These are phyloP conservation scores for Trematocara nigrifrons DNA, from an alignment of 2,113 vertebrate species.

Conservation along the genomic window DNA sequence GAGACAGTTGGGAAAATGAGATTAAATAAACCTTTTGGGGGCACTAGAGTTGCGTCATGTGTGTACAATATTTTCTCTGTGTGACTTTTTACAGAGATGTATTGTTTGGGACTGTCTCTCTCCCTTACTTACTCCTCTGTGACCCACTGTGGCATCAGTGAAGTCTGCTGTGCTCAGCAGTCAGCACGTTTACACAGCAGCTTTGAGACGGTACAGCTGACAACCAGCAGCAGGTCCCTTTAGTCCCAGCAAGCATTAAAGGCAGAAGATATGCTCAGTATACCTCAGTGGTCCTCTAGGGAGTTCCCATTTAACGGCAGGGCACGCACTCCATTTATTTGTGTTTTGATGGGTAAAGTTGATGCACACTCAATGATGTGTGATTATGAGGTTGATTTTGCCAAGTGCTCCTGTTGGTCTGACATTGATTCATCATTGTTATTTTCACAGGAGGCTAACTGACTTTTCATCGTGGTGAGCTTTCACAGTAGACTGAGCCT, in stretches of 20 bases:
- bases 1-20: not conserved
- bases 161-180: slow-evolving; percentile 57
- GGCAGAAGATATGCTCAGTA: slow-evolving; percentile 39
- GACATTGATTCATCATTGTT: slow-evolving; percentile 10
- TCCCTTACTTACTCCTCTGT: slow-evolving; percentile 43
- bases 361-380: slow-evolving; percentile 47
- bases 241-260: slow-evolving; percentile 43
- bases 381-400: slow-evolving; percentile 33
- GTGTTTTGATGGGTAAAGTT: slow-evolving; percentile 36
- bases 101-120: slow-evolving; percentile 30
- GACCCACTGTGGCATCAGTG: slow-evolving; percentile 46
- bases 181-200: slow-evolving; percentile 43
- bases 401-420: slow-evolving; percentile 22
- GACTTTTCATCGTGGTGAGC: not conserved
- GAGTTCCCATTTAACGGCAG: slow-evolving; percentile 36
- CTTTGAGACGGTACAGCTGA: slow-evolving; percentile 47
- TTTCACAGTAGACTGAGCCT: not conserved
- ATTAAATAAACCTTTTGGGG: not conserved
- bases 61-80: not conserved
- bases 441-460: not conserved
- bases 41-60: not conserved
- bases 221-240: slow-evolving; percentile 52
- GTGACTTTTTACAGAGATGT: slow-evolving; percentile 26
- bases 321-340: slow-evolving; percentile 24
- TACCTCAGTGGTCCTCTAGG: slow-evolving; percentile 43